Evolutionary conservation across 2,113 vertebrate genomes (phyloP).

Genomic region (Falco punctatus): DNA sequence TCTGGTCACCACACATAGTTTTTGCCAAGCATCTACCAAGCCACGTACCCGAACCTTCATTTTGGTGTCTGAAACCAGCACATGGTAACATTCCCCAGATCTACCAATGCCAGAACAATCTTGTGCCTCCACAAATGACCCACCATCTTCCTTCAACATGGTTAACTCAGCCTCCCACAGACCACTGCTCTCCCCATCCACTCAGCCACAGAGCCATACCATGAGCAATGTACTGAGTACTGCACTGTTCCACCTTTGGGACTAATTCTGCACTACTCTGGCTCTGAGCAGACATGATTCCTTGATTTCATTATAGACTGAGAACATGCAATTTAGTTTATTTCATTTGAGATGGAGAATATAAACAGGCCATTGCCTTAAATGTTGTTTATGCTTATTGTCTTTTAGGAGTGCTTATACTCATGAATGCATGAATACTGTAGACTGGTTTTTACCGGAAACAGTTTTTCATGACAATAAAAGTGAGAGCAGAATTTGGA

Average conservation of each 20-base stretch:
- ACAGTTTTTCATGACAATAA: not conserved
- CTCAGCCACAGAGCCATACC: accelerated
- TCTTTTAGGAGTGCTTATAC: not conserved
- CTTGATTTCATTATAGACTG: not conserved
- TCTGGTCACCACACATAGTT: not conserved
- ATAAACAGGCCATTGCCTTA: not conserved
- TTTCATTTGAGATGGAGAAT: not conserved
- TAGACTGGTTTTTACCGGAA: not conserved
- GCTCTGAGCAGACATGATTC: not conserved
- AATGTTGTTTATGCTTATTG: not conserved
- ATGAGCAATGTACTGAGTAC: accelerated
- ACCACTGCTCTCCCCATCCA: not conserved
- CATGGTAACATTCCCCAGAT: not conserved
- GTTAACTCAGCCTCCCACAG: not conserved
- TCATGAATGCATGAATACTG: not conserved
- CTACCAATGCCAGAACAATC: not conserved
- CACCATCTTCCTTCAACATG: not conserved
- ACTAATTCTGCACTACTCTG: not conserved
- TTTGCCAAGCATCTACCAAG: not conserved
- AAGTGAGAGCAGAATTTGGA: not conserved
- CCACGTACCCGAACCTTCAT: not conserved
- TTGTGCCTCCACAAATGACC: not conserved
- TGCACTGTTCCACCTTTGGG: not conserved
- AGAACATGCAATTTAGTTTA: not conserved
- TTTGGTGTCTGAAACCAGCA: not conserved